Evolutionary conservation across 2,113 vertebrate species (phyloP).

Genomic region (Struthidea cinerea): DNA sequence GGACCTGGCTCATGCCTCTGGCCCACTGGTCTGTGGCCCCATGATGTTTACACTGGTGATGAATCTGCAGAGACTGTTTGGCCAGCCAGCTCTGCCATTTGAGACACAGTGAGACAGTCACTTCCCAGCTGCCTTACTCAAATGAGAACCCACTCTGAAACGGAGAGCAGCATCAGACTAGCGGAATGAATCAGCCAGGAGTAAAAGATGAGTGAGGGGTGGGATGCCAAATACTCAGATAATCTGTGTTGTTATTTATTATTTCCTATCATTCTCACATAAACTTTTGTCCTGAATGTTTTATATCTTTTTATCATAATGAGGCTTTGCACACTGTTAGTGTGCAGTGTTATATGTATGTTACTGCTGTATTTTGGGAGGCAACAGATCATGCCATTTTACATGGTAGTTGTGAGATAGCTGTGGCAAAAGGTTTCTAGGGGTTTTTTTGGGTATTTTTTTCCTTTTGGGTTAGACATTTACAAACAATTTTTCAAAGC

Average conservation of each 20-base stretch:
- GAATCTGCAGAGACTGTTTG: background rate
- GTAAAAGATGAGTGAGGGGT: background rate
- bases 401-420: background rate
- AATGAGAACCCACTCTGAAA: background rate
- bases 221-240: background rate
- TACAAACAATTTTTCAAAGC: conserved; percentile 27
- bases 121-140: background rate
- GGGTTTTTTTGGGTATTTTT: background rate
- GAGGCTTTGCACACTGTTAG: background rate
- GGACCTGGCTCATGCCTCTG: background rate
- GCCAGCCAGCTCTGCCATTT: background rate
- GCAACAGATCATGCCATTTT: background rate
- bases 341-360: background rate
- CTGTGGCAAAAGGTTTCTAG: conserved; percentile 23
- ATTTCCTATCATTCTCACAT: background rate
- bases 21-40: background rate
- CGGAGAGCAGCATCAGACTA: background rate
- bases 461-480: conserved; percentile 21
- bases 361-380: background rate
- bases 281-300: background rate
- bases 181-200: background rate
- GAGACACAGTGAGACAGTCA: background rate
- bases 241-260: background rate
- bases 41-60: background rate
- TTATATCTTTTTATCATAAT: background rate